A percentile compares a stretch with the other conserved stretches of the same genome.
Evolutionary conservation across 2,888 invertebrate species (phyloP).

Genomic region (Mythimna albipuncta): DNA sequence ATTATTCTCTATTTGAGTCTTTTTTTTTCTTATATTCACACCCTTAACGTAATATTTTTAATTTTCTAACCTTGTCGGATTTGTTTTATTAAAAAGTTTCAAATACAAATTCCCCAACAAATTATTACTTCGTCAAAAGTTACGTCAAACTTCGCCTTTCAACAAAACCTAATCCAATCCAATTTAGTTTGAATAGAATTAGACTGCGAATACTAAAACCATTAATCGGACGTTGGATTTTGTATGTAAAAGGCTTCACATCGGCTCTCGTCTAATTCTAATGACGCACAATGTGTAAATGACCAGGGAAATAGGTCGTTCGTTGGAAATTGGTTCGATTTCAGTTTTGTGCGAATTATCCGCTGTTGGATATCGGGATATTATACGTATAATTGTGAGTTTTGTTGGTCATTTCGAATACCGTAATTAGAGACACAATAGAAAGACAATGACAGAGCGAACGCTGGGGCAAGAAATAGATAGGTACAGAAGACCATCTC

Average conservation of each 20-base stretch:
- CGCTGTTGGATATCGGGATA: not conserved
- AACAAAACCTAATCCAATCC: slow-evolving; percentile 64
- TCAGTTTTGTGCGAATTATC: slow-evolving; percentile 12
- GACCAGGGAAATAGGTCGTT: slow-evolving; percentile 38
- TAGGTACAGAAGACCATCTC: too few relatives aligned
- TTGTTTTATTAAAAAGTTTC: slow-evolving; percentile 18
- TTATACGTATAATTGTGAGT: not conserved
- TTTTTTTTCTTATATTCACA: not conserved
- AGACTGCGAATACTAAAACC: slow-evolving; percentile 59
- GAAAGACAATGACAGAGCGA: too few relatives aligned
- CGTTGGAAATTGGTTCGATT: slow-evolving; percentile 26
- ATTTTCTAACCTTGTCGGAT: not conserved
- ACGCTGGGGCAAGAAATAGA: too few relatives aligned
- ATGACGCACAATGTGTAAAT: slow-evolving; percentile 49
- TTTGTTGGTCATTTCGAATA: not conserved
- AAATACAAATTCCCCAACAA: slow-evolving; percentile 18
- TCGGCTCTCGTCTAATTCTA: slow-evolving; percentile 58
- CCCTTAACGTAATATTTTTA: not conserved
- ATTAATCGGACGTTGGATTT: slow-evolving; percentile 69
- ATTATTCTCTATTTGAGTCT: too few relatives aligned
- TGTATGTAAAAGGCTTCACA: slow-evolving; percentile 67
- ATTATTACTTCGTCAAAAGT: slow-evolving; percentile 32
- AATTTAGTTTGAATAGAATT: slow-evolving; percentile 69
- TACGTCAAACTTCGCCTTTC: slow-evolving; percentile 31
- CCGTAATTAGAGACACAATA: too few relatives aligned